Evolutionary conservation across 2,113 vertebrate genomes (phyloP), one percentile per base, ranked within the genome.

Genomic region (Silurus glanis): DNA sequence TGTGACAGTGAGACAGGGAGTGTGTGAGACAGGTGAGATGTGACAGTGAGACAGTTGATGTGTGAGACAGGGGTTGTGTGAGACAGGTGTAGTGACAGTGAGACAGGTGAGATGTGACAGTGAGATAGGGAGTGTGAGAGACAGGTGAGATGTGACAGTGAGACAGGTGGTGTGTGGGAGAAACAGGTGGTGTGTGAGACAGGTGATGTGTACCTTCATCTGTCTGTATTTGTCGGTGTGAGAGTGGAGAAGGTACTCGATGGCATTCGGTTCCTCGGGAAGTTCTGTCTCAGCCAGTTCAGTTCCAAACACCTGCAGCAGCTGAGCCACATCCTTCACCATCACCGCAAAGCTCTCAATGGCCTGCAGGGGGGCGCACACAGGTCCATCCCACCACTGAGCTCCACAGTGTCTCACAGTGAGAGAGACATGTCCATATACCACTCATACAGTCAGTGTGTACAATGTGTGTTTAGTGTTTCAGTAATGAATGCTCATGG

Each of bases 331-430:
- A n/a, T 98, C 97, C 92, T 99, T 99, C 90, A 99, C 98, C 0
- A 96, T 97, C 67, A 99, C 95, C 0, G 97, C 98, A 94, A 99
- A 99, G 6, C 96, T 97, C 95, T 99, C 98, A 7, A 99, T 98
- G 5, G 97, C 97, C 98, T 99, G 92, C n/a, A 72, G 87, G 92
- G 92, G 83, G 94, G 82, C 89, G 17, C 28, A 72, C 75, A 83
- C 47, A 89, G 14, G 14, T 12, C 55, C 28, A 4, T 19, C 55
- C 10, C 37, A 59, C 12, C 2, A 17, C 49, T 75, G 23, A 81
- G 28, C 28, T 64, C 76, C 28, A 56, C 80, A 47, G 45, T 19
- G n/a, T 4, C 14, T 9, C 7, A 62, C 12, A 62, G 19, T 62
- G 61, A 23, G 9, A 62, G 23, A 23, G 21, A 1, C 6, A 62